Conservation (phyloP, 1,140 invertebrate species). For the Agraylea sexmaculata region DNA sequence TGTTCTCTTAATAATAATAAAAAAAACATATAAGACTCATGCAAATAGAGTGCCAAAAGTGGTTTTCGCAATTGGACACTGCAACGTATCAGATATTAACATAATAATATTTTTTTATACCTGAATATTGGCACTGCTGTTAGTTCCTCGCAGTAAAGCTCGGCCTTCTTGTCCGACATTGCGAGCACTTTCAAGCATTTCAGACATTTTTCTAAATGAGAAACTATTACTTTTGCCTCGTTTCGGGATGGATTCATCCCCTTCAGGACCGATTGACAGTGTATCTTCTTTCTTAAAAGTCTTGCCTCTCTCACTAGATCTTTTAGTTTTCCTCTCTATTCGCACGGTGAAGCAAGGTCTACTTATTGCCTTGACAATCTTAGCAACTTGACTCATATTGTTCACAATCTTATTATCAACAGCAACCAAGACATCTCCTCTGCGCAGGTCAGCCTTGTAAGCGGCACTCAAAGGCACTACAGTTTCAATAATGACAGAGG, state of each 20-base stretch:
- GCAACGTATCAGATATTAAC: no score
- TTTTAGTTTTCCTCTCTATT: conserved; percentile 42
- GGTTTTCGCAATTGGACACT: no score
- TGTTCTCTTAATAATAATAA: no score
- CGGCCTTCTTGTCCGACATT: conserved; percentile 17
- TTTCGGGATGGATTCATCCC: conserved; percentile 22
- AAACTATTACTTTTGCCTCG: conserved; percentile 29
- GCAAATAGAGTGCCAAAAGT: no score
- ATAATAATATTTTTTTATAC: no score
- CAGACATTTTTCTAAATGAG: conserved; percentile 36
- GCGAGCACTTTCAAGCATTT: conserved; percentile 38
- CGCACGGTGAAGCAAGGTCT: conserved; percentile 41
- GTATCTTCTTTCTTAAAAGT: conserved; percentile 16
- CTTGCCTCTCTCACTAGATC: conserved; percentile 14
- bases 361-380: conserved; percentile 38
- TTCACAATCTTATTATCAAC: conserved; percentile 68
- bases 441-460: conserved; percentile 59
- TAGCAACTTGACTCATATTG: conserved; percentile 60
- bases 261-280: conserved; percentile 24
- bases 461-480: conserved; percentile 65
- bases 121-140: conserved; percentile 12
- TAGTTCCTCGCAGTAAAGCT: conserved; percentile 8
- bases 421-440: conserved; percentile 65
- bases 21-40: no score
- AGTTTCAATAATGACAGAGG: conserved; percentile 57